Evolutionary conservation across 2,888 invertebrate genomes (phyloP), one percentile per base, ranked within the genome.

Genomic region (Sphaeridia pumilis): DNA sequence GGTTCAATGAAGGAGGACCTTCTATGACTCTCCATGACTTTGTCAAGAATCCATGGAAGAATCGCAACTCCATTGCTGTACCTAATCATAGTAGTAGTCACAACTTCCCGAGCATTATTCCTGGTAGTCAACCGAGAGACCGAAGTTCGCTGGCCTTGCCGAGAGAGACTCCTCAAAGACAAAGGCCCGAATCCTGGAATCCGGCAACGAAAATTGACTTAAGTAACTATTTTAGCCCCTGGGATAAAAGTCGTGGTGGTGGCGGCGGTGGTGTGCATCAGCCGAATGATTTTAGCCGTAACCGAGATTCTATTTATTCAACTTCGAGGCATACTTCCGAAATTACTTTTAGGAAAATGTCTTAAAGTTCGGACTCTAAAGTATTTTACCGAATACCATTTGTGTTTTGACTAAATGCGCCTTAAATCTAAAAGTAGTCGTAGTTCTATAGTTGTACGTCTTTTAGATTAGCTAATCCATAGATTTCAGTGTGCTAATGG

Each of bases 321-420:
- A 58, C 63, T 12, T 63, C 63, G 10, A 44, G 58, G 17, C 53
- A 61, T 24, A 61, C 63, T 1, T 56, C 61, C 12, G 63, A 63
- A 50, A 61, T 63, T 17, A 60, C 63, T 24, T 63, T 61, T 55
- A 55, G 55, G 38, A 58, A 58, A 51, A 49, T 53, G 49, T 42
- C 28, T 7, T 56, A 50, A 43, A 44, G 22, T 21, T 14, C 14
- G 22, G 3, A 42, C 14, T 10, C 14, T n/a, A n/a, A n/a, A n/a
- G n/a, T n/a, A n/a, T n/a, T n/a, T n/a, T n/a, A n/a, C n/a, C n/a
- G n/a, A n/a, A n/a, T n/a, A n/a, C n/a, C n/a, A n/a, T n/a, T n/a
- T n/a, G n/a, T n/a, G n/a, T n/a, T n/a, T n/a, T n/a, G n/a, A n/a
- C n/a, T n/a, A n/a, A n/a, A n/a, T n/a, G n/a, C n/a, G n/a, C n/a